Evolutionary conservation across 2,113 vertebrate genomes (phyloP).

Genomic region (Stictonetta naevosa): DNA sequence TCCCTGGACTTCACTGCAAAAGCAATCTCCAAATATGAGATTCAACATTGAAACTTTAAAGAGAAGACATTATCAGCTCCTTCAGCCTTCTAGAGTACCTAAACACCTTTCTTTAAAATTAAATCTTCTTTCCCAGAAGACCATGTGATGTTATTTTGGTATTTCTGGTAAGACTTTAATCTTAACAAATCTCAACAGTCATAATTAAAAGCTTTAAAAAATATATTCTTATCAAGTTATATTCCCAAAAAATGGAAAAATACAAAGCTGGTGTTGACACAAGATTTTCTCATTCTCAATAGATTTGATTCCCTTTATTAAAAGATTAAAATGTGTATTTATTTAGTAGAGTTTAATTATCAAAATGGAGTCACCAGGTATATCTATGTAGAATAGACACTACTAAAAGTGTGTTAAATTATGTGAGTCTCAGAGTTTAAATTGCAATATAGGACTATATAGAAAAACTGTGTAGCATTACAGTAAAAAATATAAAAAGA

Average conservation of each 20-base stretch:
- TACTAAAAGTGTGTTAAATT: not conserved
- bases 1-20: not conserved
- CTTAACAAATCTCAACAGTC: not conserved
- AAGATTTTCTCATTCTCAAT: not conserved
- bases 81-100: not conserved
- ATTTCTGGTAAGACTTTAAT: not conserved
- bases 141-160: not conserved
- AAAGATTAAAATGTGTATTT: not conserved
- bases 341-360: not conserved
- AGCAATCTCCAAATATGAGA: not conserved
- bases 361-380: not conserved
- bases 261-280: not conserved
- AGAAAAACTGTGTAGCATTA: not conserved
- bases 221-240: not conserved
- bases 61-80: not conserved
- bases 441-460: not conserved
- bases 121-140: not conserved
- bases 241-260: not conserved
- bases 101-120: not conserved
- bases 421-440: not conserved
- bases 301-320: not conserved
- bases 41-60: not conserved
- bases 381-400: not conserved
- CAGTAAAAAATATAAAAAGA: not conserved
- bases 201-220: not conserved